Conservation (phyloP, 1,140 invertebrate genomes). For the Lasioglossum baleicum region DNA sequence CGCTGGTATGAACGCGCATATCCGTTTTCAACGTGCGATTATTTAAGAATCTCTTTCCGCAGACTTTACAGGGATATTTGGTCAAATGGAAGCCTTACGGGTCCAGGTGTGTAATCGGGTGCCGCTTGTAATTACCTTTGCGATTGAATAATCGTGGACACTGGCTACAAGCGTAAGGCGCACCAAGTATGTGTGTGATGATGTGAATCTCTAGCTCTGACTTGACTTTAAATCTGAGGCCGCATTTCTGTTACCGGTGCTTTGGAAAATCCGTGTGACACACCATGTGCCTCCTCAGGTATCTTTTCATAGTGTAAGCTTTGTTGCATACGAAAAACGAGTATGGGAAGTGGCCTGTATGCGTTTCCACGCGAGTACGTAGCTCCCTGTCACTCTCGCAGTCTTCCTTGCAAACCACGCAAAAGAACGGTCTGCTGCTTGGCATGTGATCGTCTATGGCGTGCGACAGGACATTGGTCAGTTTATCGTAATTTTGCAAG, state of each 20-base stretch:
- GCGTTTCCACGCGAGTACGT: constrained; percentile 72
- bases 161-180: constrained; percentile 76
- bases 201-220: constrained; percentile 71
- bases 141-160: constrained; percentile 75
- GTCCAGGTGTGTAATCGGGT: constrained; percentile 73
- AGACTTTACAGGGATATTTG: constrained; percentile 80
- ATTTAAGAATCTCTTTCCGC: constrained; percentile 80
- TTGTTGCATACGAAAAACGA: constrained; percentile 82
- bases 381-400: constrained; percentile 70
- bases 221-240: constrained; percentile 70
- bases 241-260: constrained; percentile 78
- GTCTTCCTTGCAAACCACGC: constrained; percentile 77
- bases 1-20: constrained; percentile 84
- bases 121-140: constrained; percentile 76
- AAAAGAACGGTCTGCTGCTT: constrained; percentile 73
- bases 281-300: constrained; percentile 82
- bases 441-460: constrained; percentile 75
- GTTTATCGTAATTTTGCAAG: constrained; percentile 69
- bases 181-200: constrained; percentile 60
- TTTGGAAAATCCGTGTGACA: constrained; percentile 81
- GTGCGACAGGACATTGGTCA: constrained; percentile 68
- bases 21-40: constrained; percentile 76
- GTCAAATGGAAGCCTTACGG: constrained; percentile 68
- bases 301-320: constrained; percentile 80
- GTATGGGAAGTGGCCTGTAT: constrained; percentile 83